Conservation (phyloP, 2,888 invertebrate genomes). For the Cheilosia pagana region DNA sequence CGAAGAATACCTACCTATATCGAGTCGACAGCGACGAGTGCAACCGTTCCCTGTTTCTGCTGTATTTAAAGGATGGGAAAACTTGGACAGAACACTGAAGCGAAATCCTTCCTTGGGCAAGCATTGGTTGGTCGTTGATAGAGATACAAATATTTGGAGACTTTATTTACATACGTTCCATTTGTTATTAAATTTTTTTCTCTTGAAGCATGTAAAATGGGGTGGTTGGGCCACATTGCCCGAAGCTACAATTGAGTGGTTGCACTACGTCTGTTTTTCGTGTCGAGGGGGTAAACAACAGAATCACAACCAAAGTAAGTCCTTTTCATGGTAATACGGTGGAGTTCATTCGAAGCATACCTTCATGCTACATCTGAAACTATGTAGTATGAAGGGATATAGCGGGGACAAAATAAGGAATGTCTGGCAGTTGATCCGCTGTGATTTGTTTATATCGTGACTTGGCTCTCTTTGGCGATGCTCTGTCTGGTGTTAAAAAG, state of each 20-base stretch:
- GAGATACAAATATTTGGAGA: slow-evolving; percentile 69
- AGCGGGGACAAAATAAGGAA: slow-evolving; percentile 30
- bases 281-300: slow-evolving; percentile 43
- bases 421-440: slow-evolving; percentile 70
- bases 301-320: slow-evolving; percentile 16
- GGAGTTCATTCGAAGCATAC: too few relatives aligned
- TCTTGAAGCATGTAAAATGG: slow-evolving; percentile 19
- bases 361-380: neutral
- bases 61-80: slow-evolving; percentile 10
- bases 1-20: slow-evolving; percentile 39
- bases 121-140: slow-evolving; percentile 54
- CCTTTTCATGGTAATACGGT: neutral
- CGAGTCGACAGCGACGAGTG: slow-evolving; percentile 10
- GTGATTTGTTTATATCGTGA: slow-evolving; percentile 59
- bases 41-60: neutral
- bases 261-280: slow-evolving; percentile 51
- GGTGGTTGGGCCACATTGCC: slow-evolving; percentile 40
- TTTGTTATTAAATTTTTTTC: slow-evolving; percentile 68
- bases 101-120: slow-evolving; percentile 58
- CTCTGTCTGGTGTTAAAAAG: slow-evolving; percentile 21
- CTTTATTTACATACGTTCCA: slow-evolving; percentile 65
- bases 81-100: slow-evolving; percentile 40
- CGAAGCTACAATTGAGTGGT: slow-evolving; percentile 57
- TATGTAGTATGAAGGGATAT: neutral
- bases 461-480: slow-evolving; percentile 29